phyloP scores from a whole-genome alignment of 2,888 invertebrate genomes.

The Muscina levida region DNA sequence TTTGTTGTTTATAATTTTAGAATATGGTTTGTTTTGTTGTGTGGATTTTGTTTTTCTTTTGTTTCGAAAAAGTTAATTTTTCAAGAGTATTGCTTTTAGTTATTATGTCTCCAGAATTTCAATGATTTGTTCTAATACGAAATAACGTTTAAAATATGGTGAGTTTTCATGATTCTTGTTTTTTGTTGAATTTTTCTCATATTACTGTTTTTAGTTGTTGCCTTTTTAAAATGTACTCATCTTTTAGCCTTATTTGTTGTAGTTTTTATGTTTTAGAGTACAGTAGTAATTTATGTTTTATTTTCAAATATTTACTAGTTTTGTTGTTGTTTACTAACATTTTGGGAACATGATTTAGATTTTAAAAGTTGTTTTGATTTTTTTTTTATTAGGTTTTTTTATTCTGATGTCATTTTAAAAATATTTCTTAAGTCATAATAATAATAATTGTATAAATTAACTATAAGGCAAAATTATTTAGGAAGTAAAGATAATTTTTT shows the following conservation, averaged over 20 bases:
- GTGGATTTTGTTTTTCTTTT: constrained; percentile 24
- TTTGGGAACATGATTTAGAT: constrained; percentile 42
- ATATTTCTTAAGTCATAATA: constrained; percentile 29
- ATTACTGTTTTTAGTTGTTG: neutral
- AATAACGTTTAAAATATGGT: constrained; percentile 34
- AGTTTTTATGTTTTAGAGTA: constrained; percentile 37
- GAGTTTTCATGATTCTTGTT: neutral
- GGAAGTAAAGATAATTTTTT: constrained; percentile 63
- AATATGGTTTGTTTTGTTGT: constrained; percentile 3
- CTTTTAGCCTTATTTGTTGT: no score
- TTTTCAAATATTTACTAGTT: constrained; percentile 39
- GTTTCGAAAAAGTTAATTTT: constrained; percentile 29
- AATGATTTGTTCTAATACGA: constrained; percentile 35
- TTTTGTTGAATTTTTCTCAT: constrained; percentile 27
- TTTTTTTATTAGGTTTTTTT: constrained; percentile 40
- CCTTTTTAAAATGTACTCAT: no score
- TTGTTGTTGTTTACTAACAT: constrained; percentile 37
- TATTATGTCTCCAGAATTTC: constrained; percentile 39
- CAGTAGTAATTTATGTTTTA: constrained; percentile 28
- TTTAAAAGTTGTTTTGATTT: constrained; percentile 27
- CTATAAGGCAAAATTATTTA: constrained; percentile 70
- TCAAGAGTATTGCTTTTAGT: constrained; percentile 58
- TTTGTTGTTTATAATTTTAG: constrained; percentile 21
- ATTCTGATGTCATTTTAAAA: constrained; percentile 18
- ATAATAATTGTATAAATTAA: constrained; percentile 60